A percentile compares a stretch with the other conserved stretches of the same genome.
Evolutionary conservation across 1,140 invertebrate genomes (phyloP).

Genomic region (Tribolium castaneum): DNA sequence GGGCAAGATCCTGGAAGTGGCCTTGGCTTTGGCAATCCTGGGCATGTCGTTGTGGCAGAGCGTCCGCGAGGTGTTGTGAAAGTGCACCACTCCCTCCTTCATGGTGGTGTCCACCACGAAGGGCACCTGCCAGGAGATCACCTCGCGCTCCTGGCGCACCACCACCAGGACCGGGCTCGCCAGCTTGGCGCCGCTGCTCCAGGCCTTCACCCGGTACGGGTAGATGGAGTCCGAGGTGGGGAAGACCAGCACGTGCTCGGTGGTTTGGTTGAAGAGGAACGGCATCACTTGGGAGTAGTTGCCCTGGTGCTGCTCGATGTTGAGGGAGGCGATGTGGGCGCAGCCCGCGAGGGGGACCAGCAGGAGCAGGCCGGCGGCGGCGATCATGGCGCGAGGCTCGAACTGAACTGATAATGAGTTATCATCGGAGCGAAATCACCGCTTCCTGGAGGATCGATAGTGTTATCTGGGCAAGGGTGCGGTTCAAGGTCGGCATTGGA

Average conservation of each 20-base stretch:
- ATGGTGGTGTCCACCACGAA: slow-evolving; percentile 67
- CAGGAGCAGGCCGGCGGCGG: neutral
- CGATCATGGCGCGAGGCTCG: neutral
- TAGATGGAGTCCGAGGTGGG: slow-evolving; percentile 33
- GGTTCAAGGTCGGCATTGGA: too few species aligned
- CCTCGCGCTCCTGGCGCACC: slow-evolving; percentile 62
- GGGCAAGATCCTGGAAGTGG: slow-evolving; percentile 43
- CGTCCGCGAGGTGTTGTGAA: slow-evolving; percentile 71
- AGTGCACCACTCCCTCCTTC: slow-evolving; percentile 64
- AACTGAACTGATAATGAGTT: too few species aligned
- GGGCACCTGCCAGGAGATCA: slow-evolving; percentile 77
- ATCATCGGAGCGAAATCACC: neutral
- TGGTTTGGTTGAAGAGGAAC: neutral
- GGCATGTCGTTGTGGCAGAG: slow-evolving; percentile 71
- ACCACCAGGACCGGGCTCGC: slow-evolving; percentile 57
- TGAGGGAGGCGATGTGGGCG: neutral
- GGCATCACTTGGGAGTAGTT: neutral
- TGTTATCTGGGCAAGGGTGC: too few species aligned
- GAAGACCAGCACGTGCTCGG: slow-evolving; percentile 22
- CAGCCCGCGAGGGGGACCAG: neutral
- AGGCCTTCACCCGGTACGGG: slow-evolving; percentile 56
- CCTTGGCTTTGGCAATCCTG: slow-evolving; percentile 40
- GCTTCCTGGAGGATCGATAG: neutral
- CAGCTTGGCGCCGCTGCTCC: slow-evolving; percentile 38
- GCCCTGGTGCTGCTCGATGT: neutral